These are phyloP conservation scores for Corbicula japonica DNA, from an alignment of 2,888 invertebrate genomes.

Conservation along the genomic window DNA sequence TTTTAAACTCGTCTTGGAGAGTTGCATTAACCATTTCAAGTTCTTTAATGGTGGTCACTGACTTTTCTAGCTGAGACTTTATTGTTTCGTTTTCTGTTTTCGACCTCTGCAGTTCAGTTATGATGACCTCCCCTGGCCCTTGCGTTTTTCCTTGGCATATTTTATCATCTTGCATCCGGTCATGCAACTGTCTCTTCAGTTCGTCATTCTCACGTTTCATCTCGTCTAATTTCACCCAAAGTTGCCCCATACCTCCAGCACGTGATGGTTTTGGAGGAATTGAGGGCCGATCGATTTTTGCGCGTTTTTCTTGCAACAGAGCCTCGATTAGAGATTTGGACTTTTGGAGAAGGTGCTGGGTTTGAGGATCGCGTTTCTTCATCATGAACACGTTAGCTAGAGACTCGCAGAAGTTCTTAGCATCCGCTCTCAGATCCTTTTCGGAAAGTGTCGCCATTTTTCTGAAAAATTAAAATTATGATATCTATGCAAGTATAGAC, in stretches of 20 bases:
- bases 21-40: slow-evolving; percentile 71
- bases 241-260: slow-evolving; percentile 77
- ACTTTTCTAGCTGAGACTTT: slow-evolving; percentile 73
- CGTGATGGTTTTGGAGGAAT: slow-evolving; percentile 60
- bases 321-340: slow-evolving; percentile 76
- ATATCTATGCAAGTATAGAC: too few species aligned
- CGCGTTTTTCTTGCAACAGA: slow-evolving; percentile 69
- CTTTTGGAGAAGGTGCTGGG: slow-evolving; percentile 79
- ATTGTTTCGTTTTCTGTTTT: slow-evolving; percentile 76
- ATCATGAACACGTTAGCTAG: slow-evolving; percentile 80
- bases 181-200: slow-evolving; percentile 70
- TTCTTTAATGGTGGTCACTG: slow-evolving; percentile 76
- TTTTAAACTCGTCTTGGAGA: slow-evolving; percentile 79
- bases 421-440: slow-evolving; percentile 78
- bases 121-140: slow-evolving; percentile 79
- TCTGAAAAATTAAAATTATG: too few species aligned
- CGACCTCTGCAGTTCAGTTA: slow-evolving; percentile 76
- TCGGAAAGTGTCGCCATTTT: slow-evolving; percentile 63
- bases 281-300: slow-evolving; percentile 57
- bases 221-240: slow-evolving; percentile 83
- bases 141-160: slow-evolving; percentile 67
- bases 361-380: slow-evolving; percentile 81
- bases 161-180: slow-evolving; percentile 70
- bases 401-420: slow-evolving; percentile 79
- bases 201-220: slow-evolving; percentile 82